These are phyloP conservation scores for Portunus trituberculatus DNA, from an alignment of 1,140 invertebrate genomes.

Conservation along the genomic window DNA sequence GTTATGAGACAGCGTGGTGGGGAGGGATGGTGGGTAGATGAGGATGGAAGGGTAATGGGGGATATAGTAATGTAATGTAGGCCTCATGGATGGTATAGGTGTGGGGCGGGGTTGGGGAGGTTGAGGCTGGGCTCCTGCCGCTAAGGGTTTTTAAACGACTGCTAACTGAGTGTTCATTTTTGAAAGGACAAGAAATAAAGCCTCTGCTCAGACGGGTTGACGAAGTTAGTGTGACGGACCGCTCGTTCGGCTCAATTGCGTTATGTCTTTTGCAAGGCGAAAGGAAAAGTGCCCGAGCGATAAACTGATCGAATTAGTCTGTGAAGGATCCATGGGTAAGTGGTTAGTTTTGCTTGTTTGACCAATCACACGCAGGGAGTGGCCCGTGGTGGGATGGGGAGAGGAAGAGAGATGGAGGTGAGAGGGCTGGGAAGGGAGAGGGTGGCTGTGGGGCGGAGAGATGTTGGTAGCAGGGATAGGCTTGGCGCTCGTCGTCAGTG, in stretches of 20 bases:
- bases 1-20: no score
- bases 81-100: no score
- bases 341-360: conserved; percentile 12
- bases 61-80: no score
- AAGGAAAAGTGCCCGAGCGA: background rate
- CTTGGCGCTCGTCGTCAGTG: background rate
- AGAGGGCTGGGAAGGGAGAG: background rate
- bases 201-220: background rate
- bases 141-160: background rate
- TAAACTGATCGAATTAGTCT: conserved; percentile 12
- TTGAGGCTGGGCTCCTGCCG: background rate
- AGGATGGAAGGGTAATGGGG: no score
- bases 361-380: background rate
- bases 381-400: background rate
- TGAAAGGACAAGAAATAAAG: background rate
- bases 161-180: background rate
- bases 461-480: background rate
- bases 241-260: background rate
- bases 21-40: no score
- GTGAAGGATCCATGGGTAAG: background rate
- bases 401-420: background rate
- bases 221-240: background rate
- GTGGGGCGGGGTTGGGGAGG: no score
- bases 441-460: background rate
- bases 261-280: background rate